phyloP scores from a whole-genome alignment of 2,113 vertebrate genomes.

The Tragelaphus scriptus region DNA sequence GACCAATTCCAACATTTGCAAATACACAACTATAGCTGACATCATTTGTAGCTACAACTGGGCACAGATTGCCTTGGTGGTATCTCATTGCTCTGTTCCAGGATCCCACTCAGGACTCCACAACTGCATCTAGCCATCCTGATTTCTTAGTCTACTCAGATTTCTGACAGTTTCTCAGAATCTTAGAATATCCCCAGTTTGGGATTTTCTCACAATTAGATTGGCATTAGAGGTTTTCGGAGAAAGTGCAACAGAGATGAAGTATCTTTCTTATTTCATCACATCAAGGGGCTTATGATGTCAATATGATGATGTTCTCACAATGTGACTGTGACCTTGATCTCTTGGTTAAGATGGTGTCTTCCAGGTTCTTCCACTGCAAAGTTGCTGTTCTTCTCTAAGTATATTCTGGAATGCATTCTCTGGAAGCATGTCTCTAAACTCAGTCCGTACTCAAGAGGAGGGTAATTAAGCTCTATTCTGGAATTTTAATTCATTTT shows the following conservation, averaged over 20 bases:
- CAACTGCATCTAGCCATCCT: fast-evolving
- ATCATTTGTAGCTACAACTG: not conserved
- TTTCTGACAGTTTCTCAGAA: not conserved
- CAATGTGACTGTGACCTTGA: not conserved
- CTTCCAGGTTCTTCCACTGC: too few species aligned
- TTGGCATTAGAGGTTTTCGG: not conserved
- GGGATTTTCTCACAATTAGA: not conserved
- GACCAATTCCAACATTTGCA: not conserved
- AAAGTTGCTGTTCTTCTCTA: not conserved
- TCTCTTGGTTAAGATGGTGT: too few species aligned
- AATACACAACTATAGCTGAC: fast-evolving
- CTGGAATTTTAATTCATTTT: not conserved
- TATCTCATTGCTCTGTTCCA: not conserved
- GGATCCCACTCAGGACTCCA: not conserved
- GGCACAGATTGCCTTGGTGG: not conserved
- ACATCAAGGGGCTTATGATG: not conserved
- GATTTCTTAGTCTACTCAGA: not conserved
- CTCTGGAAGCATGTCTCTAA: not conserved
- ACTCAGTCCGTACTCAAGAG: not conserved
- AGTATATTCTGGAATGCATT: not conserved
- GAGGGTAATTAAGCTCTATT: not conserved
- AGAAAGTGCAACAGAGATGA: not conserved
- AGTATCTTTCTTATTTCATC: too few species aligned
- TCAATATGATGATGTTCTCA: not conserved
- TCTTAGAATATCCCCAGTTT: too few species aligned